phyloP scores from a whole-genome alignment of 2,797 vertebrate genomes.

The Enteromius paludinosus region DNA sequence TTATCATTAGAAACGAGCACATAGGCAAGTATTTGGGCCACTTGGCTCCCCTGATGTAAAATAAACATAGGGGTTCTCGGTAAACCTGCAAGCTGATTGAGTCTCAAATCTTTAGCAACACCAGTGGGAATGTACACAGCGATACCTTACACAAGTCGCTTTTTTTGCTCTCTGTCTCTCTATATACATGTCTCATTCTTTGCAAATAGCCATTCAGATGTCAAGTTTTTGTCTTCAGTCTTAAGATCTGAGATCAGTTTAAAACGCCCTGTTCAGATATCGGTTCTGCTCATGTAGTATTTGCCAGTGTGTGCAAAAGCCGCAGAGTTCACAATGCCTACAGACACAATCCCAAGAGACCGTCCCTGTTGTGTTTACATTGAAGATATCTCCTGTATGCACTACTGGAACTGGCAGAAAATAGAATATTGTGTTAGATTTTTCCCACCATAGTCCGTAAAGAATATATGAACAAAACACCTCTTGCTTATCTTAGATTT shows the following conservation, averaged over 20 bases:
- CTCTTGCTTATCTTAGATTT: slow-evolving; percentile 50
- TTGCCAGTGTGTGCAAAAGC: neutral
- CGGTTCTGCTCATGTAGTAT: neutral
- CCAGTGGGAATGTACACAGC: slow-evolving; percentile 22
- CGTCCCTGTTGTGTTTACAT: slow-evolving; percentile 55
- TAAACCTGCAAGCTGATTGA: slow-evolving; percentile 11
- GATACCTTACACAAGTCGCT: neutral
- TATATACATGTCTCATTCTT: neutral
- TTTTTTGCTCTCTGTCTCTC: neutral
- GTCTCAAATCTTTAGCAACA: slow-evolving; percentile 20
- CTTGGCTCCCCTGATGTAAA: slow-evolving; percentile 43
- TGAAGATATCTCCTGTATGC: slow-evolving; percentile 45
- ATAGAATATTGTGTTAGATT: slow-evolving; percentile 55
- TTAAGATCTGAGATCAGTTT: neutral
- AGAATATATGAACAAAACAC: slow-evolving; percentile 56
- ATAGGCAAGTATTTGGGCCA: slow-evolving; percentile 32
- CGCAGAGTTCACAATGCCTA: slow-evolving; percentile 18
- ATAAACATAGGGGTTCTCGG: slow-evolving; percentile 46
- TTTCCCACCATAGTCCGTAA: slow-evolving; percentile 49
- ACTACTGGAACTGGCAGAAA: slow-evolving; percentile 45
- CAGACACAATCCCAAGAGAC: slow-evolving; percentile 30
- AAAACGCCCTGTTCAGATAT: neutral
- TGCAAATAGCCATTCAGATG: neutral
- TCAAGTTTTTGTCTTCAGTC: neutral
- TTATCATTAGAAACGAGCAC: slow-evolving; percentile 56